Base-by-base conservation (phyloP, 2,797 vertebrate genomes). In the Clamator glandarius region DNA sequence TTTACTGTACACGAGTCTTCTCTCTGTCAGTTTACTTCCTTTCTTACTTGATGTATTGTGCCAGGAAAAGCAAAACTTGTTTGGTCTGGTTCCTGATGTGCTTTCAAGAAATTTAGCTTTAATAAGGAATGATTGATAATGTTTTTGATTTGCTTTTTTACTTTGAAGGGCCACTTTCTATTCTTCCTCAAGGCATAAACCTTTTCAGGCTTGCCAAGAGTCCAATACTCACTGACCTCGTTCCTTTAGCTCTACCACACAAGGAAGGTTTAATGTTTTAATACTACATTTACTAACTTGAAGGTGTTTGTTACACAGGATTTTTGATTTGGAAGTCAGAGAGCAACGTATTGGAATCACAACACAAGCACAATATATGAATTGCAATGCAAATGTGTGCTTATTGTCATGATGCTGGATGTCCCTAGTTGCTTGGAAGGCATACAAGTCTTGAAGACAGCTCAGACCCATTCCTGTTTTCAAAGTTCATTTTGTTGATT, bases 91-190 rank as follows among this genome's bases (percentile, higher is more conserved):
- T 77, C 42, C 73, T 62, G 20, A n/a, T 77, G 18, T 35, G 12
- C 46, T 88, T 91, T 90, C 44, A 74, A 84, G 58, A 74, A 75
- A 55, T 72, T 62, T 84, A 9, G 19, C 33, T 84, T 79, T 75
- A 72, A 55, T 26, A 48, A 8, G 15, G 11, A 64, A n/a, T 62
- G 26, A 55, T 72, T 80, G 31, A 63, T 48, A 50, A 81, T 50
- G 15, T 31, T 74, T 81, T 68, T 68, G 78, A 68, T 78, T 59
- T 52, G 4, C n/a, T 68, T 57, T 13, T 51, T 84, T 82, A 35
- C 24, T 72, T 79, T 58, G 29, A 89, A 84, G 42, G 29, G 16
- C 7, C 20, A 54, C 31, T 78, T 72, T 92, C 24, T 51, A 4
- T 46, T 93, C 50, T 81, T 77, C 28, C n/a, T 78, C 23, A 76